Percentiles rank a stretch among this genome's conserved stretches.
These are phyloP conservation scores for Thryonomys swinderianus DNA, from an alignment of 2,113 vertebrate species.

Conservation along the genomic window DNA sequence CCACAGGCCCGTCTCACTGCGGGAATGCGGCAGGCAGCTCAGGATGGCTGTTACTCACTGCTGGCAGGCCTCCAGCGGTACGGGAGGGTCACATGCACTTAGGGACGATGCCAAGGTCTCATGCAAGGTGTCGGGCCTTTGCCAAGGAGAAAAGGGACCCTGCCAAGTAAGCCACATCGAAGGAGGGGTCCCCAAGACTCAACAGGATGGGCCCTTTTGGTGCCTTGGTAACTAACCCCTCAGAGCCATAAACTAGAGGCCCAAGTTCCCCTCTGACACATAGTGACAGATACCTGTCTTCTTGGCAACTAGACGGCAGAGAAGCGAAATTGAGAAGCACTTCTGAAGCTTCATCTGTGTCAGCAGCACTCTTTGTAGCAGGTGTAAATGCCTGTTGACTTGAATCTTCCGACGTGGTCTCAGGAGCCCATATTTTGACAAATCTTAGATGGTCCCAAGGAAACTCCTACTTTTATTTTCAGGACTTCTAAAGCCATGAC, in stretches of 20 bases:
- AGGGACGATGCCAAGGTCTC: not conserved
- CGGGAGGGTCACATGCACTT: not conserved
- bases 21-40: not conserved
- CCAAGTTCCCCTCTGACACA: not conserved
- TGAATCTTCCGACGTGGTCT: not conserved
- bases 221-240: not conserved
- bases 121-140: not conserved
- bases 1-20: constrained; percentile 12
- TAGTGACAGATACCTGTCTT: not conserved
- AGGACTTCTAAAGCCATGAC: not conserved
- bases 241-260: not conserved
- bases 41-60: constrained; percentile 25
- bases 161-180: not conserved
- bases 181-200: not conserved
- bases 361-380: not conserved
- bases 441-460: not conserved
- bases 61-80: constrained; percentile 31
- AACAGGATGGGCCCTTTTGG: not conserved
- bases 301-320: not conserved
- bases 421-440: not conserved
- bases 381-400: not conserved
- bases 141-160: constrained; percentile 19
- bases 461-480: not conserved
- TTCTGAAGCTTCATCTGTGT: not conserved
- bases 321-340: not conserved